Conservation (phyloP, 2,888 invertebrate species). For the Caenorhabditis zanzibari region DNA sequence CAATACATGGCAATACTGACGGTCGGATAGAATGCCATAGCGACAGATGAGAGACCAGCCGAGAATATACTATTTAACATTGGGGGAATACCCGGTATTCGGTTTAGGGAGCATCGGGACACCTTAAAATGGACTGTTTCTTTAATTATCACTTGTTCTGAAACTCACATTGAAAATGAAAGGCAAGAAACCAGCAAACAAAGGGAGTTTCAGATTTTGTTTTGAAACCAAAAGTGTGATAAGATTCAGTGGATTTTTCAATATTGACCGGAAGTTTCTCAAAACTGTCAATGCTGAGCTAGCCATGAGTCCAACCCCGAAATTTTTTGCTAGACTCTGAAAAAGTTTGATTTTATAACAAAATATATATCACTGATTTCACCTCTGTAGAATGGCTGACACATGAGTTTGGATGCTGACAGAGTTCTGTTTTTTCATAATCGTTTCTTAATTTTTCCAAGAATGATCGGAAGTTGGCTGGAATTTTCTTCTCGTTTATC, state of each 20-base stretch:
- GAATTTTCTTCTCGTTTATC: constrained; percentile 65
- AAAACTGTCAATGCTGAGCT: constrained; percentile 64
- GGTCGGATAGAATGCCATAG: constrained; percentile 88
- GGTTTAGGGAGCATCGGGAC: constrained; percentile 87
- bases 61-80: constrained; percentile 74
- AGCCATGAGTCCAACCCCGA: constrained; percentile 83
- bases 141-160: not conserved
- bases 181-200: constrained; percentile 78
- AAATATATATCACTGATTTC: not conserved
- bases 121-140: constrained; percentile 85
- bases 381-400: constrained; percentile 76
- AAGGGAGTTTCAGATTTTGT: constrained; percentile 73
- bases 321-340: constrained; percentile 79
- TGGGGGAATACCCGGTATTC: constrained; percentile 86
- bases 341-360: constrained; percentile 40
- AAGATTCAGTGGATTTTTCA: constrained; percentile 63
- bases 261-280: constrained; percentile 50
- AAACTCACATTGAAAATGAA: constrained; percentile 78
- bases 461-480: constrained; percentile 61
- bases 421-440: constrained; percentile 68
- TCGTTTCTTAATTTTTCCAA: constrained; percentile 64
- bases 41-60: constrained; percentile 70
- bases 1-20: constrained; percentile 90
- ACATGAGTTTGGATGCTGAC: constrained; percentile 78
- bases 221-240: constrained; percentile 44